Evolutionary conservation across 1,140 invertebrate genomes (phyloP), one percentile per base, ranked within the genome.

Genomic region (Bombyx mori): DNA sequence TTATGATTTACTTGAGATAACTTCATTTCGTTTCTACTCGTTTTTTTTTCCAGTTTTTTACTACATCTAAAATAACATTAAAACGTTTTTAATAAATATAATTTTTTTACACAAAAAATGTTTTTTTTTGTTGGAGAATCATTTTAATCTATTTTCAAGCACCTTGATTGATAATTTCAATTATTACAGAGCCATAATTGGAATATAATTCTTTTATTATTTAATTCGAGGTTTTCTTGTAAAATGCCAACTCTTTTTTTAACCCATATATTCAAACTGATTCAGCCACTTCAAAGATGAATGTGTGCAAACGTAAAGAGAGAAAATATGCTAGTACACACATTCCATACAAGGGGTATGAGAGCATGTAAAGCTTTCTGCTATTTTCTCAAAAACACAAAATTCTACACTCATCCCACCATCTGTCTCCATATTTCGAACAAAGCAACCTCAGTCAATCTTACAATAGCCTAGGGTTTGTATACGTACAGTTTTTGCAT

Each of bases 401-500:
- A 7, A 5, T 44, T 12, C 3, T 44, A 8, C 7, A 44, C 42
- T 35, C 26, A 48, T 42, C n/a, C 42, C 22, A n/a, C 46, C 63
- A 71, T 69, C 65, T 73, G 69, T 69, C 67, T 69, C 66, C 68
- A 66, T 72, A 66, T 72, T 76, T 66, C 60, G 63, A 75, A 82
- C 78, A 82, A 82, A 82, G 71, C 65, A 71, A 64, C 68, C 66
- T 62, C 66, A 73, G 77, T 75, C 74, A 77, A 82, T 79, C 71
- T 70, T 71, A 82, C 81, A 82, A 82, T 80, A 61, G 74, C 61
- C 64, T 69, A 63, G 68, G 71, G 66, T 74, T 71, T 65, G 60
- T 71, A 71, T 71, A 65, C 68, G 70, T 77, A 71, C 67, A 79
- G 77, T 77, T 80, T 80, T 80, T 79, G 66, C 76, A 84, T 82